Evolutionary conservation across 2,888 invertebrate species (phyloP), one percentile per base, ranked within the genome.

Genomic region (Agriotes lineatus): DNA sequence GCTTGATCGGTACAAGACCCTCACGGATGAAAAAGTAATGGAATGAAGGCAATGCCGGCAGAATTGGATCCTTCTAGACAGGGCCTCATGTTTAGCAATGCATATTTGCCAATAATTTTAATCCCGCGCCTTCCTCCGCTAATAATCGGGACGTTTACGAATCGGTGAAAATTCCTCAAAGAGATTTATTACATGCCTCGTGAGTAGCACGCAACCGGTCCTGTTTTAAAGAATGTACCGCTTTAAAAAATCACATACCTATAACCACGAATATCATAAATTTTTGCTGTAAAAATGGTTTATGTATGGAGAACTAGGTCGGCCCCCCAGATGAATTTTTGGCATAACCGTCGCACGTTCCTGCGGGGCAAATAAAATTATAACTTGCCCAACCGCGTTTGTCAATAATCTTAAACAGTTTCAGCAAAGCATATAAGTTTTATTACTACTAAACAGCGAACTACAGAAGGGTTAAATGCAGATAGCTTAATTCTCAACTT

Each of bases 401-500:
- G 10, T 22, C n/a, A 52, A 52, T 52, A 52, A 39, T 42, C 20
- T 42, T 54, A 66, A 50, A 61, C 63, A 30, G 35, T 70, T 69
- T 60, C 45, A 57, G 54, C 59, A 69, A 67, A 57, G 59, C 63
- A 48, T 66, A 66, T 57, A 61, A 69, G 62, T 69, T 69, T 69
- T 69, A 69, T 66, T 60, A 66, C 57, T 59, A 60, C 60, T 67
- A 68, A 71, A 71, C 65, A 54, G 65, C 58, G 42, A 70, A 71
- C 63, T 72, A 72, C 71, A 71, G 72, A 57, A 68, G 44, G 64
- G 70, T 77, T 75, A 77, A 75, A 78, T 77, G 74, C 74, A 77
- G 76, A 72, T 74, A 76, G 77, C 79, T 80, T 81, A 80, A 81
- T 81, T 81, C 79, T 76, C 77, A 76, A 76, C 77, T 78, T 78